Base-by-base conservation (phyloP, 2,113 vertebrate genomes). In the Oryzias javanicus region DNA sequence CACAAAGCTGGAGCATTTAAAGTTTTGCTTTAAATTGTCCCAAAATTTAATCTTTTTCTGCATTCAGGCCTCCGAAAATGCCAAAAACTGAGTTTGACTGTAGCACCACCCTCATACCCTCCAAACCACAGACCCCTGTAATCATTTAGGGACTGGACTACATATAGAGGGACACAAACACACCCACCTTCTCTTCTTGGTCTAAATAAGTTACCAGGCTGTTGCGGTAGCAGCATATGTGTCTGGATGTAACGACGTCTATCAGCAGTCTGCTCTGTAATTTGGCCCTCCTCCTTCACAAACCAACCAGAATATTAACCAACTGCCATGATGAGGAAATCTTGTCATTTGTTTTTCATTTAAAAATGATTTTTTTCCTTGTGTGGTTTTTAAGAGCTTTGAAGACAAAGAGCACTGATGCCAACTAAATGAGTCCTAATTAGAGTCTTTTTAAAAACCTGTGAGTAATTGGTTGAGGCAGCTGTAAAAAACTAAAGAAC, bases 271-370 rank as follows among this genome's bases (percentile, higher is more conserved):
- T 80, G 61, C 76, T 79, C 88, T 89, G 83, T 89, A 87, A 88
- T 88, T 87, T 88, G 76, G 72, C 68, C 73, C 76, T 71, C 71
- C 70, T 70, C 72, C 74, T 72, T 73, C 65, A 70, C 78, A 67
- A 86, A 84, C 80, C 72, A 69, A 67, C 64, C 55, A 71, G 83
- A 76, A 87, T 81, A 80, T 89, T 74, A 62, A 80, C 81, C 74
- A 83, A 86, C 86, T 87, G 83, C 78, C 86, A 76, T 74, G 74
- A 70, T 66, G 20, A 48, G 60, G 41, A 69, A 70, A 66, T 77
- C 83, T 78, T 75, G 78, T 83, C 65, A 63, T 68, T 57, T 68
- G 59, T 67, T 52, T 47, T 69, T 60, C 61, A 57, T 62, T 61
- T 55, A 76, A 67, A 79, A 74, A 63, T 64, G 55, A 4, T 41